Evolutionary conservation across 2,888 invertebrate species (phyloP), one percentile per base, ranked within the genome.

Genomic region (Drosophila formosana): DNA sequence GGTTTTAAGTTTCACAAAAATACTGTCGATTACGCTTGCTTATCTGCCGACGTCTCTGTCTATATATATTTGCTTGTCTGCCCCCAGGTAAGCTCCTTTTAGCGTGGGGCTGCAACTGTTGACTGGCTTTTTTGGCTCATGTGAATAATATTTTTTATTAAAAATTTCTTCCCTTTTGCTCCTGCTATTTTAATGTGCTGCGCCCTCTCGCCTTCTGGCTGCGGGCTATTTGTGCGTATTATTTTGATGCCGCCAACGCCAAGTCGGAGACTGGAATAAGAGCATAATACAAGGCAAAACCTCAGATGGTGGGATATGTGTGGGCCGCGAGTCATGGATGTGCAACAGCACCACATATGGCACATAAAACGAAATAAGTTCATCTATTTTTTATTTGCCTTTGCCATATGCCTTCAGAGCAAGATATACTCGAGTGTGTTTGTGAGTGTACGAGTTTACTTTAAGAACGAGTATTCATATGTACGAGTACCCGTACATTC

Each of bases 331-430:
- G 39, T 39, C 8, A 9, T 52, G 39, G 47, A 65, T 47, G 51
- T 46, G 55, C 51, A 37, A 70, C 45, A 41, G 39, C 39, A 25
- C 4, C 61, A 64, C 64, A 72, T 56, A 68, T 72, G 52, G 49
- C 63, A 46, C 66, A 75, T 75, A 61, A 69, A 66, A 63, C 53
- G 58, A 71, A 72, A 72, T 66, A 65, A 61, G 75, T 74, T 84
- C 82, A 80, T 82, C 70, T 83, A 82, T 78, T 82, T 84, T 80
- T 67, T 75, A 75, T 71, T 57, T 71, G 63, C 49, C 45, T 32
- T 49, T 55, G 37, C 74, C 71, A 66, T 56, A 53, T 74, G 62
- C 49, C 71, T 64, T 26, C 53, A 53, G 23, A 60, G 52, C 23
- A 51, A 56, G 28, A 50, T 49, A 43, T 66, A 13, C 9, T 28